Conservation (phyloP, 2,797 vertebrate genomes). For the Micromesistius poutassou region DNA sequence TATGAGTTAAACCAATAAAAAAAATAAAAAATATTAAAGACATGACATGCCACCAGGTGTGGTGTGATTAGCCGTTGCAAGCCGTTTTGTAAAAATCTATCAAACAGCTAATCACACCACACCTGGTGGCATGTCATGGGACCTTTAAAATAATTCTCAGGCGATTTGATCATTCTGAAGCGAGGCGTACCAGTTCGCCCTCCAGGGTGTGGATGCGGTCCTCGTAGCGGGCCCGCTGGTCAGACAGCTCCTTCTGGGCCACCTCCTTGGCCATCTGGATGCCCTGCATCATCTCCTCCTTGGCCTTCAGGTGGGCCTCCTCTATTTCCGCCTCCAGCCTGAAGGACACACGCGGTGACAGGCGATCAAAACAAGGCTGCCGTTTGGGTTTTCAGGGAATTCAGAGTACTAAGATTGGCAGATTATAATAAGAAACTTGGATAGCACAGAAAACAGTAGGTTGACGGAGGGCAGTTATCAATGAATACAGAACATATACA, state of each 20-base stretch:
- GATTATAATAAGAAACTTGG: not conserved
- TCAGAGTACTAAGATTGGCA: not conserved
- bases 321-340: slow-evolving; percentile 93
- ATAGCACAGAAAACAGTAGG: not conserved
- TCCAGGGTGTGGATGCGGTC: slow-evolving; percentile 80
- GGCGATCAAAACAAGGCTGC: not conserved
- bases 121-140: no score
- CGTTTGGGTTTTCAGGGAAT: not conserved
- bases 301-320: slow-evolving; percentile 87
- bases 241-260: slow-evolving; percentile 85
- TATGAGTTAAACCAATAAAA: not conserved
- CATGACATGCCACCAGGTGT: no score
- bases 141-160: no score
- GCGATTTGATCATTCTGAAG: not conserved
- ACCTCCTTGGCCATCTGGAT: slow-evolving; percentile 92
- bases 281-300: slow-evolving; percentile 93
- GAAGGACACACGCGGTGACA: slow-evolving; percentile 17
- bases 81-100: no score
- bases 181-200: slow-evolving; percentile 78
- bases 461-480: not conserved
- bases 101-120: no score
- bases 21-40: no score
- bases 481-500: not conserved
- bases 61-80: no score
- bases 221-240: slow-evolving; percentile 85